These are phyloP conservation scores for Natrix natrix DNA, from an alignment of 2,797 vertebrate genomes.

Conservation along the genomic window DNA sequence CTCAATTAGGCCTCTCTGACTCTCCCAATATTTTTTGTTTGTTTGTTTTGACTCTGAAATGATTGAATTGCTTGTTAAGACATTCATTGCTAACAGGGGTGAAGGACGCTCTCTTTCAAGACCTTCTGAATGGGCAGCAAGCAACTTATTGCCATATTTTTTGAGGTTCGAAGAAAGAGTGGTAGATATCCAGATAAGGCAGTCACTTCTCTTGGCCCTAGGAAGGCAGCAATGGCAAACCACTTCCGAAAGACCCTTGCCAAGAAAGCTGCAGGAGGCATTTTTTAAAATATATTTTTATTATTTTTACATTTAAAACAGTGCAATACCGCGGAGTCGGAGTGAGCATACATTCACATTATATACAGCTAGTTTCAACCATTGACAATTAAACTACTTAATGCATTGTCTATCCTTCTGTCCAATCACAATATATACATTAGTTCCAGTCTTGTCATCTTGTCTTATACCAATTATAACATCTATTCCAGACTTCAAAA, in stretches of 20 bases:
- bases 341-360: too few species aligned
- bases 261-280: not conserved
- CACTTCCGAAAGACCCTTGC: not conserved
- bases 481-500: too few species aligned
- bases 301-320: too few species aligned
- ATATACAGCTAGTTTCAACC: too few species aligned
- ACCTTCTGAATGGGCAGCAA: not conserved
- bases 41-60: constrained; percentile 40
- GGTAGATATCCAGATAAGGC: not conserved
- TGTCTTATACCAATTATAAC: too few species aligned
- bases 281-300: not conserved
- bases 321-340: too few species aligned
- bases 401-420: too few species aligned
- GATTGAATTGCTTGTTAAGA: not conserved
- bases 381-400: too few species aligned
- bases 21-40: constrained; percentile 40
- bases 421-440: too few species aligned
- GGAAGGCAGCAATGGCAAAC: not conserved
- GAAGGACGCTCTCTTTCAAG: not conserved
- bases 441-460: too few species aligned
- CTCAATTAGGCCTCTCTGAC: constrained; percentile 48
- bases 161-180: not conserved
- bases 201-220: not conserved
- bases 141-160: not conserved
- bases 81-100: not conserved